A percentile compares a stretch with the other conserved stretches of the same genome.
phyloP scores from a whole-genome alignment of 2,113 vertebrate genomes.

The Probosciger aterrimus region DNA sequence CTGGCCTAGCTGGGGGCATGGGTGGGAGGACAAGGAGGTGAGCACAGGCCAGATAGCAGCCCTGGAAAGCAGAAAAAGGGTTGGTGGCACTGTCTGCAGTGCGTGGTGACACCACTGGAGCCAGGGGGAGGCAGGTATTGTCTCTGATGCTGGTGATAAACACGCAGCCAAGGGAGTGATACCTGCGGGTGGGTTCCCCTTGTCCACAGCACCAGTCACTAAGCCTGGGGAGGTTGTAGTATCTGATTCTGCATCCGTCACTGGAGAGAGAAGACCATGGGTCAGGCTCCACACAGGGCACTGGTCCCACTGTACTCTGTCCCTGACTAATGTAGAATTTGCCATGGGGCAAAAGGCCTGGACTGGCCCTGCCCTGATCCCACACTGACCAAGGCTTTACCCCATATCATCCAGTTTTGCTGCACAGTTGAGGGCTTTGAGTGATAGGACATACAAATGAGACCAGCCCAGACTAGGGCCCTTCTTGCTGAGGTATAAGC shows the following conservation, averaged over 20 bases:
- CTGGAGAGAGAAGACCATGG: neutral
- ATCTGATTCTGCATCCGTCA: neutral
- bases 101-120: neutral
- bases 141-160: neutral
- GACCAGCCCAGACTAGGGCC: neutral
- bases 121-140: neutral
- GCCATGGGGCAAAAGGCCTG: neutral
- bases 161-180: fast-evolving
- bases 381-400: neutral
- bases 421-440: neutral
- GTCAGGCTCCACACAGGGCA: neutral
- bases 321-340: neutral
- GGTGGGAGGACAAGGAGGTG: neutral
- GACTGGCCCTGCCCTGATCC: neutral
- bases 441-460: neutral
- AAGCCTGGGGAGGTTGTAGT: neutral
- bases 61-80: neutral
- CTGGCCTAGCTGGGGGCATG: fast-evolving
- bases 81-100: neutral
- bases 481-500: neutral
- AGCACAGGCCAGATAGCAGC: neutral
- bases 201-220: neutral
- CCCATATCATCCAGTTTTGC: neutral
- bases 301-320: neutral
- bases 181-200: neutral